A percentile compares a stretch with the other conserved stretches of the same genome.
Evolutionary conservation across 2,797 vertebrate genomes (phyloP).

Genomic region (Acomys russatus): DNA sequence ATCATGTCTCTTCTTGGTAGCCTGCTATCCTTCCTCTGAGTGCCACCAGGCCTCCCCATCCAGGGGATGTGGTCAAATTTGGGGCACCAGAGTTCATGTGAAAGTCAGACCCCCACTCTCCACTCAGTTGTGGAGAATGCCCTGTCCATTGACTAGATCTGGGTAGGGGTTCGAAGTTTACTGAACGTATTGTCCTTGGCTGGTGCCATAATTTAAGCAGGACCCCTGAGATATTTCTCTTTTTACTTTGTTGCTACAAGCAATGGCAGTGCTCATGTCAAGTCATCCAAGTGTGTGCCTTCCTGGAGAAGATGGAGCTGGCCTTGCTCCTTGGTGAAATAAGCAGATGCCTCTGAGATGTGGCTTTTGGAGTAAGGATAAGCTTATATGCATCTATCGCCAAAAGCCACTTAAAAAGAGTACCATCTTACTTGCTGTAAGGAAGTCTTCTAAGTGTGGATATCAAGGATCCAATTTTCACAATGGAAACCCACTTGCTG

Average conservation of each 20-base stretch:
- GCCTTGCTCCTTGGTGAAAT: neutral
- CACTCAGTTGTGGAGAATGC: no score
- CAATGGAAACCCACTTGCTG: conserved; percentile 3
- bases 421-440: neutral
- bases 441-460: neutral
- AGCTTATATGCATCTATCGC: neutral
- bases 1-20: no score
- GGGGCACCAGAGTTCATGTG: no score
- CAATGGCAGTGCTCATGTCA: neutral
- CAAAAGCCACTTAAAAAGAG: neutral
- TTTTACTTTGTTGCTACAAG: neutral
- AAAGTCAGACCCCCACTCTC: no score
- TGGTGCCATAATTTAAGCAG: no score
- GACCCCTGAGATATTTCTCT: no score
- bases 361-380: neutral
- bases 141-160: no score
- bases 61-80: no score
- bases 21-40: no score
- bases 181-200: no score
- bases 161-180: no score
- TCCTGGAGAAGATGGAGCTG: neutral
- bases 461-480: conserved; percentile 1
- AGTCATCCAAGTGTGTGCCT: neutral
- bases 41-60: no score
- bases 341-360: neutral